These are phyloP conservation scores for Scelioninae gen. 1 DNA, from an alignment of 2,888 invertebrate species.

Conservation along the genomic window DNA sequence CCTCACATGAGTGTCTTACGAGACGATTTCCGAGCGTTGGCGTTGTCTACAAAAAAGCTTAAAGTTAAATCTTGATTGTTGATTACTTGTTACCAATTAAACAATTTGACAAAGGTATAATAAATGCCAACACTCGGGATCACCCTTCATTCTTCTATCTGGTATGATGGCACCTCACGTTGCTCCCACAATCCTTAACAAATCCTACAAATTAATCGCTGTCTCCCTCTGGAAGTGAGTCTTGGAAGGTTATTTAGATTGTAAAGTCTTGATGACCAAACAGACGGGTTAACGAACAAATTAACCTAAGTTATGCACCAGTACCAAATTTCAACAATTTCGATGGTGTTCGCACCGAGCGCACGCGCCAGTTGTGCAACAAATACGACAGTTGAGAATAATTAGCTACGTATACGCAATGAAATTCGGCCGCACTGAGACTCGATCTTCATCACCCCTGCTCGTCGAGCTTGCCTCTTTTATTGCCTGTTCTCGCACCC, in stretches of 20 bases:
- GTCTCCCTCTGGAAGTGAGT: no score
- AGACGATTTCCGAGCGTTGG: slow-evolving; percentile 81
- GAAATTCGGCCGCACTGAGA: slow-evolving; percentile 35
- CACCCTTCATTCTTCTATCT: slow-evolving; percentile 83
- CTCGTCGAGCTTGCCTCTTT: slow-evolving; percentile 42
- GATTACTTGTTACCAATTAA: neutral
- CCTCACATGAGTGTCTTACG: slow-evolving; percentile 82
- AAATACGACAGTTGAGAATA: neutral
- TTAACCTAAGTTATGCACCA: slow-evolving; percentile 30
- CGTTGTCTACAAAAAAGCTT: slow-evolving; percentile 38
- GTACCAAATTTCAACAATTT: slow-evolving; percentile 12
- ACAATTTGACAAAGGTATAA: slow-evolving; percentile 1
- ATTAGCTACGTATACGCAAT: neutral
- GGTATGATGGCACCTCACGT: slow-evolving; percentile 85
- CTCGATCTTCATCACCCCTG: slow-evolving; percentile 53
- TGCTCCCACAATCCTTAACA: slow-evolving; percentile 74
- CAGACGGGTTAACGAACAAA: neutral
- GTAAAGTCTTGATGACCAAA: slow-evolving; percentile 30
- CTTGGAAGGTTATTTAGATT: no score
- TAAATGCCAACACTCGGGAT: slow-evolving; percentile 81
- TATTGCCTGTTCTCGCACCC: slow-evolving; percentile 51
- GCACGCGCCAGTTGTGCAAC: slow-evolving; percentile 23
- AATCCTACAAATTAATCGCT: no score
- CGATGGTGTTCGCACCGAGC: slow-evolving; percentile 43
- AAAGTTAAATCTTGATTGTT: slow-evolving; percentile 5